A percentile compares a stretch with the other conserved stretches of the same genome.
Conservation (phyloP, 2,113 vertebrate genomes). For the Hippoglossus stenolepis region DNA sequence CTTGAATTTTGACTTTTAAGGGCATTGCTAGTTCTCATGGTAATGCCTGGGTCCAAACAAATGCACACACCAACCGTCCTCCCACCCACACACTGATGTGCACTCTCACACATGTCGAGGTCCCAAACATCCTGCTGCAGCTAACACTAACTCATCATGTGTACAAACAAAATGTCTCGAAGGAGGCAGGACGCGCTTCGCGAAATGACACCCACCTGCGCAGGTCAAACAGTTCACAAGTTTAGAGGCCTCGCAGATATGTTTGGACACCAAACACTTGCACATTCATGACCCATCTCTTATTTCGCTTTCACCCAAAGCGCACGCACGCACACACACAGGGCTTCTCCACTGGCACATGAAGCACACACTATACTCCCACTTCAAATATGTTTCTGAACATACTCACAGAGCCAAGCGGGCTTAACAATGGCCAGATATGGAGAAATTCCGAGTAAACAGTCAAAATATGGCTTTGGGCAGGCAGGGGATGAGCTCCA, state of each 20-base stretch:
- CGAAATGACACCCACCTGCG: conserved; percentile 77
- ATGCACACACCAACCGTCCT: conserved; percentile 34
- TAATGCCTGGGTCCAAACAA: conserved; percentile 55
- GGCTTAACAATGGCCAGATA: conserved; percentile 70
- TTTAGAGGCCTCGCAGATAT: conserved; percentile 32
- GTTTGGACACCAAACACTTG: conserved; percentile 18
- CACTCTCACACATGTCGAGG: conserved; percentile 57
- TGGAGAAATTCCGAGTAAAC: conserved; percentile 68
- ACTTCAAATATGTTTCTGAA: conserved; percentile 57
- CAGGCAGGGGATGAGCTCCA: conserved; percentile 65
- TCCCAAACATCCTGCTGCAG: conserved; percentile 81
- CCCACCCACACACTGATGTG: conserved; percentile 50
- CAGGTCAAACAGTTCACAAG: conserved; percentile 63
- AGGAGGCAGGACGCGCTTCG: conserved; percentile 50
- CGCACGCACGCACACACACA: neutral
- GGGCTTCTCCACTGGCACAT: conserved; percentile 31
- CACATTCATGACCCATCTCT: conserved; percentile 22
- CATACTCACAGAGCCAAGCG: conserved; percentile 56
- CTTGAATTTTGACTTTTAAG: conserved; percentile 55
- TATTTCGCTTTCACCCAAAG: conserved; percentile 17
- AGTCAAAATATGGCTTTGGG: conserved; percentile 61
- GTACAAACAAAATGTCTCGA: conserved; percentile 77
- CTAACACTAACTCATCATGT: conserved; percentile 79
- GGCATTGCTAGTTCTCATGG: conserved; percentile 34
- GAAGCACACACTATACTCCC: conserved; percentile 33